Percentiles rank a stretch among this genome's conserved stretches.
Conservation (phyloP, 1,140 invertebrate genomes). For the Aphidius ervi region DNA sequence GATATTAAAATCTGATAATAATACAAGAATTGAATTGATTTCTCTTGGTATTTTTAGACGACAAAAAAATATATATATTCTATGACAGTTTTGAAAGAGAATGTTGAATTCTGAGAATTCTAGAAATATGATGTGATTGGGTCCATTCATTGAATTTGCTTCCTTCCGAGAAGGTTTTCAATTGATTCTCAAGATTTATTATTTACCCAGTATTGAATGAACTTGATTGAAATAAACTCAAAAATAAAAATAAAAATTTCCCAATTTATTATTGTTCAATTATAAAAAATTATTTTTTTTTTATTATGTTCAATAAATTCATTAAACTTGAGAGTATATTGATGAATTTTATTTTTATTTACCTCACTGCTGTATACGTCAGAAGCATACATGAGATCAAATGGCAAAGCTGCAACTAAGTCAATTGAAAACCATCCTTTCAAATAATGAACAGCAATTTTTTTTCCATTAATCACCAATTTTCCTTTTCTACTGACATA, state of each 20-base stretch:
- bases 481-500: conserved; percentile 98
- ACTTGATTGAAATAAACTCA: neutral
- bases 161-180: too few relatives aligned
- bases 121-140: too few relatives aligned
- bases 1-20: conserved; percentile 13
- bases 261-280: too few relatives aligned
- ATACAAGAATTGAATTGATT: neutral
- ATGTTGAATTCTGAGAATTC: conserved; percentile 41
- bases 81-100: too few relatives aligned
- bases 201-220: too few relatives aligned
- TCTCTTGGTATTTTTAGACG: too few relatives aligned
- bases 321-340: too few relatives aligned
- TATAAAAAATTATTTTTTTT: conserved; percentile 15
- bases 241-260: too few relatives aligned
- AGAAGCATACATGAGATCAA: conserved; percentile 89
- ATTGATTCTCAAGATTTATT: too few relatives aligned
- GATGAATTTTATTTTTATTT: conserved; percentile 44
- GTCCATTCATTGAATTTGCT: too few relatives aligned
- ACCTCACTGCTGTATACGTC: conserved; percentile 82
- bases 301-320: neutral
- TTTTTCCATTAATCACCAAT: conserved; percentile 88
- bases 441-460: conserved; percentile 87
- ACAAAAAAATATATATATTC: too few relatives aligned
- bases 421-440: conserved; percentile 95
- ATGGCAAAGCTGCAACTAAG: conserved; percentile 90